Evolutionary conservation across 2,797 vertebrate species (phyloP), one percentile per base, ranked within the genome.

Genomic region (Pampus argenteus): DNA sequence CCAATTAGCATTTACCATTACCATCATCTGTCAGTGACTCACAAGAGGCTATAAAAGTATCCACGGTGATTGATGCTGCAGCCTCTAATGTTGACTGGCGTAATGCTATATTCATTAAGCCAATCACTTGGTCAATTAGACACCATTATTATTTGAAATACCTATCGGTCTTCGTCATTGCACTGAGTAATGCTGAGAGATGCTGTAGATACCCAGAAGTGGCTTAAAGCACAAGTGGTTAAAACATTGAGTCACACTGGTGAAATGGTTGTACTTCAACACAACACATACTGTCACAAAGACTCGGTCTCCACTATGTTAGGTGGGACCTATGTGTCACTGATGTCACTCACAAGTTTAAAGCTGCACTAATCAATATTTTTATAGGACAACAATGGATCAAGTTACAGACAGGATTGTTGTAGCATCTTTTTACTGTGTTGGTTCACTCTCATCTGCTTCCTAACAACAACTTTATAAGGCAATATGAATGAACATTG

Each of bases 1-100:
- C 36, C 13, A 47, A 55, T 81, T 74, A 71, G 57, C 74, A 82
- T 82, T 65, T 36, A 74, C 87, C 66, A 83, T 76, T 65, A 79
- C 51, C 51, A 78, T 71, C 71, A 79, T 88, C 79, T 91, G 78
- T 79, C 40, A 51, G 78, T 82, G 76, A 86, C 78, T 87, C 83
- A 83, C 59, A 50, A 60, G 52, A 59, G 65, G 66, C 66, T 52
- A 42, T 59, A 52, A 69, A 18, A 18, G 50, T 52, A 59, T 49
- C 69, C 61, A 14, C 57, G 71, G 26, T 82, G 79, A 87, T 63
- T 78, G 78, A 83, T 75, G 66, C 57, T 34, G 23, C 40, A 9
- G 66, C 42, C 74, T 60, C 44, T 73, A 44, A 57, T 70, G 47
- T 47, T 78, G 56, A 78, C 72, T 70, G 57, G 1, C 20, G 15